A percentile compares a stretch with the other conserved stretches of the same genome.
Evolutionary conservation across 2,797 vertebrate genomes (phyloP).

Genomic region (Pseudochromis fuscus): DNA sequence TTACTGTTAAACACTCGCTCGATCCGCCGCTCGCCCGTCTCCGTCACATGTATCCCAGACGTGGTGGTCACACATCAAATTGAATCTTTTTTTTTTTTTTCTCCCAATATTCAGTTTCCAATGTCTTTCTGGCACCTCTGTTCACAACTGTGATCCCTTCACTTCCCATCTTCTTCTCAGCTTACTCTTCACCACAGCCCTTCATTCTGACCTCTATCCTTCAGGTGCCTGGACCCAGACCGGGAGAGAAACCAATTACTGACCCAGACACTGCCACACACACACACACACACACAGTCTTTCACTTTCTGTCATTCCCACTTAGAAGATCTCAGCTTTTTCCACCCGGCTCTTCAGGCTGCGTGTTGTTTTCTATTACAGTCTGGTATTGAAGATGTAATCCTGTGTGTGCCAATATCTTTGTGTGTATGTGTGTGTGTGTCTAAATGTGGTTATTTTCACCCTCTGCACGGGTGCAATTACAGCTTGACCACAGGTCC

Average conservation of each 20-base stretch:
- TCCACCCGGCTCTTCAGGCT: slow-evolving; percentile 12
- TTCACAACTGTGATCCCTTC: slow-evolving; percentile 23
- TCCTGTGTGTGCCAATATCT: slow-evolving; percentile 2
- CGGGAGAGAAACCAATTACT: slow-evolving; percentile 68
- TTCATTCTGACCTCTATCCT: slow-evolving; percentile 30
- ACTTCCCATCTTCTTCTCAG: slow-evolving; percentile 22
- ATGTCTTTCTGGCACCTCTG: slow-evolving; percentile 29
- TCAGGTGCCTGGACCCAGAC: slow-evolving; percentile 39
- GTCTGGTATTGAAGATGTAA: slow-evolving; percentile 12
- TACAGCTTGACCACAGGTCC: slow-evolving; percentile 54
- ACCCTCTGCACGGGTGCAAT: slow-evolving; percentile 44
- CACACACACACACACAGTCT: neutral
- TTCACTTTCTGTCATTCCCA: neutral
- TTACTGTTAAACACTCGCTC: slow-evolving; percentile 22
- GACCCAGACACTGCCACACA: neutral
- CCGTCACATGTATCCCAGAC: no score
- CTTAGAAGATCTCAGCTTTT: slow-evolving; percentile 16
- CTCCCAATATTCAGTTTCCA: slow-evolving; percentile 54
- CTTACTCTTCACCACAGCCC: slow-evolving; percentile 26
- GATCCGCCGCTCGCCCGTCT: no score
- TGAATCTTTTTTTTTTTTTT: slow-evolving; percentile 22
- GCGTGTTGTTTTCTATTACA: slow-evolving; percentile 31
- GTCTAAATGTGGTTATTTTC: slow-evolving; percentile 33
- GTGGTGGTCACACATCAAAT: slow-evolving; percentile 9
- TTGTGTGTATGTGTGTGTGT: neutral